A percentile compares a stretch with the other conserved stretches of the same genome.
Conservation (phyloP, 2,888 invertebrate genomes). For the Cybosia mesomella region DNA sequence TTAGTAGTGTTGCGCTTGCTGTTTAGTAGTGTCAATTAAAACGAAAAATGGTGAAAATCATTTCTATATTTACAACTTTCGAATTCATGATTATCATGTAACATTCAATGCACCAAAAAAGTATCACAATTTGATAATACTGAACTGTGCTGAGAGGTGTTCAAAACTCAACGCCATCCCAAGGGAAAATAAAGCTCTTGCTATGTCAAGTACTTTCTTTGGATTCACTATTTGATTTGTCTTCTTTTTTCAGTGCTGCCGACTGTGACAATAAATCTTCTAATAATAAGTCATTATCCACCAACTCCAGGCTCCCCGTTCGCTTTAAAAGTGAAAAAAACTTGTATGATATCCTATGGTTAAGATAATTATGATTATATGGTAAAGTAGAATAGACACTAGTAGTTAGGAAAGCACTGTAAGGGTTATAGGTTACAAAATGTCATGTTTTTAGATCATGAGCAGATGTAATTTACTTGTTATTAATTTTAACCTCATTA, state of each 20-base stretch:
- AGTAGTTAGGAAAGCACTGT: too few relatives aligned
- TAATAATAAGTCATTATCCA: slow-evolving; percentile 78
- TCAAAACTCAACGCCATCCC: slow-evolving; percentile 63
- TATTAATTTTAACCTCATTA: too few relatives aligned
- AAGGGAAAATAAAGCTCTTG: slow-evolving; percentile 70
- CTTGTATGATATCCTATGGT: background rate
- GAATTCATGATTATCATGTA: slow-evolving; percentile 33
- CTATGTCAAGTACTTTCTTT: slow-evolving; percentile 78
- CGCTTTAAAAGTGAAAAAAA: slow-evolving; percentile 61
- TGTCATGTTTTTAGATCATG: too few relatives aligned
- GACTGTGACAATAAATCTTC: slow-evolving; percentile 77
- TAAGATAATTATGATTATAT: too few relatives aligned
- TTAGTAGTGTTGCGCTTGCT: too few relatives aligned
- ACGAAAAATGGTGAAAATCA: slow-evolving; percentile 33
- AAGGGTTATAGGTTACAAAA: too few relatives aligned
- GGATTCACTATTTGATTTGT: slow-evolving; percentile 58
- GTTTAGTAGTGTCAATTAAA: slow-evolving; percentile 15
- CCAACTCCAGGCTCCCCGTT: slow-evolving; percentile 74
- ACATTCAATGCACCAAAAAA: slow-evolving; percentile 59
- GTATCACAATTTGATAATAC: slow-evolving; percentile 78
- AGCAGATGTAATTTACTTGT: too few relatives aligned
- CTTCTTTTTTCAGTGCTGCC: slow-evolving; percentile 67
- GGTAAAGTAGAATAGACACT: background rate
- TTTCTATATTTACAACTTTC: slow-evolving; percentile 50
- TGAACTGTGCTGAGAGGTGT: slow-evolving; percentile 61